Evolutionary conservation across 2,113 vertebrate genomes (phyloP).

Genomic region (Tenebrosternarchus preto): DNA sequence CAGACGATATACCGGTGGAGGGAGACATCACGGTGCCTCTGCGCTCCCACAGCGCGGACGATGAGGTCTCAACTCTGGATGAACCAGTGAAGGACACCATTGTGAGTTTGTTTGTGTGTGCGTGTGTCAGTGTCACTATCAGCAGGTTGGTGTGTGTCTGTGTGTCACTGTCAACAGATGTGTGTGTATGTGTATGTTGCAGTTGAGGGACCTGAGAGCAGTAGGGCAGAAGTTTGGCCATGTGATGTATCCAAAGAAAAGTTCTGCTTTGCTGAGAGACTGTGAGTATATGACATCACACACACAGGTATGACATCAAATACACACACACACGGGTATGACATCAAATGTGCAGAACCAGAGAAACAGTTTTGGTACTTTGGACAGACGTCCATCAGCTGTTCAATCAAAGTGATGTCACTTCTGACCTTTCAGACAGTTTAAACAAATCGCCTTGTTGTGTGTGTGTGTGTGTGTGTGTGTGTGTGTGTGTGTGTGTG

Average conservation of each 20-base stretch:
- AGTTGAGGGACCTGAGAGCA: slow-evolving; percentile 92
- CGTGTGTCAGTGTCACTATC: neutral
- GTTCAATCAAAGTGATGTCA: too few relatives aligned
- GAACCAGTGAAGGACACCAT: slow-evolving; percentile 93
- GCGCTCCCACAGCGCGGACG: slow-evolving; percentile 73
- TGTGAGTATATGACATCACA: slow-evolving; percentile 77
- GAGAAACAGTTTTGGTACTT: too few relatives aligned
- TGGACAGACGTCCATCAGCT: too few relatives aligned
- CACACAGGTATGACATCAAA: too few relatives aligned
- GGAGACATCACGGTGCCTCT: slow-evolving; percentile 90
- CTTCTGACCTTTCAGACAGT: neutral
- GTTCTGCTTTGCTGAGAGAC: slow-evolving; percentile 87
- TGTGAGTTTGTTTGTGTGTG: slow-evolving; percentile 70
- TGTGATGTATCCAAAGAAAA: slow-evolving; percentile 93
- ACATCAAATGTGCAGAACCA: too few relatives aligned
- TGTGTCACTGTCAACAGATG: too few relatives aligned
- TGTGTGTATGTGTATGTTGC: slow-evolving; percentile 58
- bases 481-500: slow-evolving; percentile 20
- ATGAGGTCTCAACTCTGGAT: slow-evolving; percentile 89
- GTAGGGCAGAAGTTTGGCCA: slow-evolving; percentile 97
- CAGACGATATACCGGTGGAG: slow-evolving; percentile 89
- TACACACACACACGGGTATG: too few relatives aligned
- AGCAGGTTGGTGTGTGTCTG: neutral
- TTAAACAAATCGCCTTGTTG: neutral
- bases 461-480: slow-evolving; percentile 19